Evolutionary conservation across 2,797 vertebrate species (phyloP).

Genomic region (Esox lucius): DNA sequence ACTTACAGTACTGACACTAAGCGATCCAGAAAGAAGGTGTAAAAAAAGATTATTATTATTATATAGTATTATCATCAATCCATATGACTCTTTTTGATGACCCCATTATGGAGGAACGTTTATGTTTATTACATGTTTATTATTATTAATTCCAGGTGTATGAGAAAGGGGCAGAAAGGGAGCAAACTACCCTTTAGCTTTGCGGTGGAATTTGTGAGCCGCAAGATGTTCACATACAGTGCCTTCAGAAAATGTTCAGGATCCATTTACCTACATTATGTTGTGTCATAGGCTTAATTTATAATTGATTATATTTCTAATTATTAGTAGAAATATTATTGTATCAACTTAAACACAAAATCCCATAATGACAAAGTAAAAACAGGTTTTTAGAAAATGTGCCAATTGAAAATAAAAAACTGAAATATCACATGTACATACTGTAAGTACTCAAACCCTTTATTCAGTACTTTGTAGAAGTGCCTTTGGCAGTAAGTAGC

Average conservation of each 20-base stretch:
- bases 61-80: constrained; percentile 8
- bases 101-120: constrained; percentile 7
- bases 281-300: too few species aligned
- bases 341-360: not conserved
- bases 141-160: not conserved
- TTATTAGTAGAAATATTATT: too few species aligned
- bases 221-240: constrained; percentile 13
- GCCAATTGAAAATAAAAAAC: too few species aligned
- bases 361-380: too few species aligned
- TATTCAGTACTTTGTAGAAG: too few species aligned
- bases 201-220: constrained; percentile 26
- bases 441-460: too few species aligned
- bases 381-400: too few species aligned
- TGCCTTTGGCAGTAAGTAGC: too few species aligned
- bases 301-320: too few species aligned
- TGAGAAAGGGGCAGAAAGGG: constrained; percentile 23
- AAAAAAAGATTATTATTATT: constrained; percentile 3
- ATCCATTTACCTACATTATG: too few species aligned
- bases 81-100: not conserved
- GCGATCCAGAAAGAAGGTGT: not conserved
- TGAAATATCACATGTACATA: too few species aligned
- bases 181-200: constrained; percentile 26
- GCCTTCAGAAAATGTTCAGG: too few species aligned
- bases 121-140: constrained; percentile 2
- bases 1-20: not conserved